Evolutionary conservation across 2,888 invertebrate genomes (phyloP).

Genomic region (Stramonita haemastoma): DNA sequence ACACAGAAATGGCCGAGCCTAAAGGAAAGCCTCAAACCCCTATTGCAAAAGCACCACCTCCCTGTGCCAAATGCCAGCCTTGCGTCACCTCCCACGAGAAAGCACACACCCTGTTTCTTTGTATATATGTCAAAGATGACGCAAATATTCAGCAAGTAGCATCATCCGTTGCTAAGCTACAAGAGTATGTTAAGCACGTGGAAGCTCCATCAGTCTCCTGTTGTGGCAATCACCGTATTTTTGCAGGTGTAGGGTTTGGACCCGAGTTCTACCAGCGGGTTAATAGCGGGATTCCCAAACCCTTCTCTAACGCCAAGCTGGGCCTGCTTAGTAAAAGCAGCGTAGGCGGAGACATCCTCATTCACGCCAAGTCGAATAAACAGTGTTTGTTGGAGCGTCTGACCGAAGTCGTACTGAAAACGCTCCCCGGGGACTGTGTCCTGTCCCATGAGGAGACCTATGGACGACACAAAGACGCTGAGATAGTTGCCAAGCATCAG

Average conservation of each 20-base stretch:
- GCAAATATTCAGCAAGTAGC: conserved; percentile 5
- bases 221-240: conserved; percentile 15
- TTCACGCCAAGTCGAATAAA: conserved; percentile 50
- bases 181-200: conserved; percentile 9
- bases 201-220: background rate
- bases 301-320: conserved; percentile 40
- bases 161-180: conserved; percentile 4
- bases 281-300: conserved; percentile 40
- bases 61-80: conserved; percentile 17
- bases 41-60: background rate
- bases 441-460: conserved; percentile 44
- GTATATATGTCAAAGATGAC: conserved; percentile 9
- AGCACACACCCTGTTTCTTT: conserved; percentile 14
- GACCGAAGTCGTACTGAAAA: conserved; percentile 41
- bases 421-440: conserved; percentile 43
- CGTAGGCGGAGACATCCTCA: conserved; percentile 46
- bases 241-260: conserved; percentile 50
- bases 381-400: conserved; percentile 44
- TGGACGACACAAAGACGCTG: conserved; percentile 27
- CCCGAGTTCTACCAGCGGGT: conserved; percentile 44
- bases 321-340: conserved; percentile 30
- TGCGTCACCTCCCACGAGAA: conserved; percentile 20
- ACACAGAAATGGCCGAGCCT: background rate
- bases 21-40: background rate
- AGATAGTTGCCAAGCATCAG: background rate